Evolutionary conservation across 2,888 invertebrate genomes (phyloP).

Genomic region (Sialis lutaria): DNA sequence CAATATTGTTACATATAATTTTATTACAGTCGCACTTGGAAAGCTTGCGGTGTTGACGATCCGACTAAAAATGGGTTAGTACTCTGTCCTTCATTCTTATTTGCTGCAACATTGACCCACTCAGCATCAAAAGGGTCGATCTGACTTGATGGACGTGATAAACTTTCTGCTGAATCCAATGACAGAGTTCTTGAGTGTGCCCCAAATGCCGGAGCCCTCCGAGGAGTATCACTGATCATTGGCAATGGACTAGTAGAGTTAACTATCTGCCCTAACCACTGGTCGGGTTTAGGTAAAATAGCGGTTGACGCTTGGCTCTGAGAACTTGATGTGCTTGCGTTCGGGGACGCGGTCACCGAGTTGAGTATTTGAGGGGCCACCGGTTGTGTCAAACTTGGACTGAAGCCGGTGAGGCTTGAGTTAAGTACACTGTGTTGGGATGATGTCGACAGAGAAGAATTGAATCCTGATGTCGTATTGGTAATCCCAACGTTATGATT

Average conservation of each 20-base stretch:
- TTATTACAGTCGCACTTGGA: conserved; percentile 39
- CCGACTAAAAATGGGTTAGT: conserved; percentile 43
- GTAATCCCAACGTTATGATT: conserved; percentile 28
- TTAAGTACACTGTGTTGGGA: conserved; percentile 1
- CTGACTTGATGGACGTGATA: conserved; percentile 13
- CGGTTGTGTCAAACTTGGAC: conserved; percentile 6
- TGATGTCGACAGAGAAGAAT: conserved; percentile 2
- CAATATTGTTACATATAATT: not conserved
- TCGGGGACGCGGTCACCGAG: conserved; percentile 1
- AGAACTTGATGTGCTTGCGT: conserved; percentile 1
- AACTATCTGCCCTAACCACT: conserved; percentile 63
- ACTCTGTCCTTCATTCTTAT: conserved; percentile 27
- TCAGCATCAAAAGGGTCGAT: conserved; percentile 71
- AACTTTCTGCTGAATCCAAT: conserved; percentile 27
- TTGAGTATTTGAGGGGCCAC: not conserved
- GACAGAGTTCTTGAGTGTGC: conserved; percentile 35
- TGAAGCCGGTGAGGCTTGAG: conserved; percentile 2
- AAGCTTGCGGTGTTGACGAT: conserved; percentile 32
- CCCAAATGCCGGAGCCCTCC: conserved; percentile 33
- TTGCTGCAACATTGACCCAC: conserved; percentile 52
- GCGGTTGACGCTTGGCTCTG: not conserved
- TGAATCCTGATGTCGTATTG: conserved; percentile 11
- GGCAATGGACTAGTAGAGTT: conserved; percentile 30
- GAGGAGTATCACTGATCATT: conserved; percentile 27
- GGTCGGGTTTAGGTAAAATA: conserved; percentile 60